Evolutionary conservation across 2,113 vertebrate genomes (phyloP).

Genomic region (Microcebus tavaratra): DNA sequence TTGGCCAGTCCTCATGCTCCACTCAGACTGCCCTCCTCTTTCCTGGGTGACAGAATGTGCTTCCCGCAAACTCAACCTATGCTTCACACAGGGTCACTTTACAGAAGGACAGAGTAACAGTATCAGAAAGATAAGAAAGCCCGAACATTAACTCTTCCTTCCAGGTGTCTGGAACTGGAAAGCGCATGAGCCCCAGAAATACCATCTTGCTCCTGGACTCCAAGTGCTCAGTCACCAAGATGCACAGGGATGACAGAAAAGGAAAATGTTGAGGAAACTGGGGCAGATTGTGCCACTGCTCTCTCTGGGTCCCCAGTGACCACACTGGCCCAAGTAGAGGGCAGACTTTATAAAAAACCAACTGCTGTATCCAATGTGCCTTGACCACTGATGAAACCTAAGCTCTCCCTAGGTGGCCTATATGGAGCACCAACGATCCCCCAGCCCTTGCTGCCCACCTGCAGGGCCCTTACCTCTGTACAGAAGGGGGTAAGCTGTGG

Average conservation of each 20-base stretch:
- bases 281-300: background rate
- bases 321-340: background rate
- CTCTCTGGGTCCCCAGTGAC: background rate
- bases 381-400: background rate
- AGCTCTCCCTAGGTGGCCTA: constrained; percentile 37
- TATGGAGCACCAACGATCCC: background rate
- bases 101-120: background rate
- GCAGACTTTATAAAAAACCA: constrained; percentile 31
- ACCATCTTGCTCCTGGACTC: background rate
- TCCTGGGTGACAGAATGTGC: background rate
- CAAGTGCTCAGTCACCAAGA: background rate
- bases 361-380: background rate
- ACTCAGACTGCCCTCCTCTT: background rate
- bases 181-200: background rate
- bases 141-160: background rate
- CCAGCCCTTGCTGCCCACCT: constrained; percentile 34
- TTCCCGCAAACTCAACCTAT: background rate
- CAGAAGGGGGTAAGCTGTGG: constrained; percentile 91
- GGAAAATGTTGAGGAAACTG: background rate
- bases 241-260: background rate
- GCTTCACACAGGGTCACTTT: background rate
- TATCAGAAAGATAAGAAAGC: constrained; percentile 21
- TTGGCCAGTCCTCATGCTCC: background rate
- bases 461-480: constrained; percentile 88
- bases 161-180: background rate